A percentile compares a stretch with the other conserved stretches of the same genome.
phyloP scores from a whole-genome alignment of 2,113 vertebrate species.

The Numida meleagris region DNA sequence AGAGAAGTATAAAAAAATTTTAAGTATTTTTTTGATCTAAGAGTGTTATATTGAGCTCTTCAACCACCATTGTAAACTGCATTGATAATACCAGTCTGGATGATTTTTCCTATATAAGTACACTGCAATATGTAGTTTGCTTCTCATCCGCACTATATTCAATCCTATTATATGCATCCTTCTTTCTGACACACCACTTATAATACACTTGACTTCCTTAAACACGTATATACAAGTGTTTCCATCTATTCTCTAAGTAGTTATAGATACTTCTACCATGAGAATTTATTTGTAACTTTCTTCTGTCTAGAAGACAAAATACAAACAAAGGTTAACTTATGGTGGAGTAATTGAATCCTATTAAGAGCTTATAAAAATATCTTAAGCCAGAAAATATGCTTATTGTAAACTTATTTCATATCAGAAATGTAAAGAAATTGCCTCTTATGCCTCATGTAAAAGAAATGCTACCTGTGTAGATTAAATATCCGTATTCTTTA shows the following conservation, averaged over 20 bases:
- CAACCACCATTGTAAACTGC: neutral
- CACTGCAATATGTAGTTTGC: slow-evolving; percentile 1
- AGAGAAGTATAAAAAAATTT: neutral
- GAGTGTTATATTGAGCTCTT: neutral
- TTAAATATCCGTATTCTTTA: neutral
- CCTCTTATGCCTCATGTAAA: neutral
- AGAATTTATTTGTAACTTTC: slow-evolving; percentile 5
- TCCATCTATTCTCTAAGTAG: neutral
- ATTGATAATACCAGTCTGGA: neutral
- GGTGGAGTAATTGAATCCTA: neutral
- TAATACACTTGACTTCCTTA: neutral
- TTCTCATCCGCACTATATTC: neutral
- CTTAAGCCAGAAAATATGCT: neutral
- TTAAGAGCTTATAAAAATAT: slow-evolving; percentile 21
- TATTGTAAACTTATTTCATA: neutral
- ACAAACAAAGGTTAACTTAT: neutral
- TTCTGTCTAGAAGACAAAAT: neutral
- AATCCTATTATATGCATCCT: neutral
- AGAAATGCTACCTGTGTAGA: neutral
- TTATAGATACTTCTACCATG: neutral
- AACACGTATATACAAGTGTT: neutral
- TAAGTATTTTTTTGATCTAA: neutral
- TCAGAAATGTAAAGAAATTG: neutral
- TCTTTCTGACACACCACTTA: neutral
- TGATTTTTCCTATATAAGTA: neutral